Evolutionary conservation across 2,888 invertebrate genomes (phyloP).

Genomic region (Choristoneura rosaceana): DNA sequence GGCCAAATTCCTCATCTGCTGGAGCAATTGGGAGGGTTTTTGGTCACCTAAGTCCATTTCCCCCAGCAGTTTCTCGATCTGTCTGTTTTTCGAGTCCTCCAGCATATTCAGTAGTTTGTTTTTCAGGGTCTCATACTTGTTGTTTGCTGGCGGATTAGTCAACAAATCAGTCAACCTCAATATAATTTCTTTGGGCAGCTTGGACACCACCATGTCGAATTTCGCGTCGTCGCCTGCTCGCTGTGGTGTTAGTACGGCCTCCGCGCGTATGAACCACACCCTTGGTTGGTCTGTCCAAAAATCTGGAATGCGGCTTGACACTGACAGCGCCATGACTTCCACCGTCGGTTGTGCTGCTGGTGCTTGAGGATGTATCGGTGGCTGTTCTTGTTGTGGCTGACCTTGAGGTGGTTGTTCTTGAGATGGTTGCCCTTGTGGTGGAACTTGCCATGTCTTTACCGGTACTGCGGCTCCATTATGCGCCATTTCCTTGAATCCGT

Average conservation of each 20-base stretch:
- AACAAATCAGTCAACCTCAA: constrained; percentile 30
- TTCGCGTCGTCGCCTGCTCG: background rate
- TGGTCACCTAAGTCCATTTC: constrained; percentile 36
- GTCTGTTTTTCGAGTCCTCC: constrained; percentile 24
- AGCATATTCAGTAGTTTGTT: constrained; percentile 6
- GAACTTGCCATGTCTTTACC: too few relatives aligned
- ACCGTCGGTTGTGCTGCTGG: background rate
- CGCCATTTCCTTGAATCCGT: too few relatives aligned
- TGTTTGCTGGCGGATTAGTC: background rate
- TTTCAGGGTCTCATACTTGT: constrained; percentile 29
- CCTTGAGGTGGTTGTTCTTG: too few relatives aligned
- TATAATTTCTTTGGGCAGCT: constrained; percentile 16
- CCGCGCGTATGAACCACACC: constrained; percentile 9
- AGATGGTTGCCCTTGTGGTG: too few relatives aligned
- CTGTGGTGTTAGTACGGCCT: constrained; percentile 18
- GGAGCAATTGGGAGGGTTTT: constrained; percentile 31
- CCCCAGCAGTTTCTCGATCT: constrained; percentile 25
- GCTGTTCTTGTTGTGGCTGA: too few relatives aligned
- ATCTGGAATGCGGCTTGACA: background rate
- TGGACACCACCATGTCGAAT: constrained; percentile 19
- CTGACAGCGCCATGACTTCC: background rate
- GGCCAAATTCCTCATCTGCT: constrained; percentile 29
- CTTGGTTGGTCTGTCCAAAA: constrained; percentile 15
- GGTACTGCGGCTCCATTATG: too few relatives aligned
- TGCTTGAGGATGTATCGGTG: too few relatives aligned